phyloP scores from a whole-genome alignment of 2,797 vertebrate genomes.

The Buceros bicornis region DNA sequence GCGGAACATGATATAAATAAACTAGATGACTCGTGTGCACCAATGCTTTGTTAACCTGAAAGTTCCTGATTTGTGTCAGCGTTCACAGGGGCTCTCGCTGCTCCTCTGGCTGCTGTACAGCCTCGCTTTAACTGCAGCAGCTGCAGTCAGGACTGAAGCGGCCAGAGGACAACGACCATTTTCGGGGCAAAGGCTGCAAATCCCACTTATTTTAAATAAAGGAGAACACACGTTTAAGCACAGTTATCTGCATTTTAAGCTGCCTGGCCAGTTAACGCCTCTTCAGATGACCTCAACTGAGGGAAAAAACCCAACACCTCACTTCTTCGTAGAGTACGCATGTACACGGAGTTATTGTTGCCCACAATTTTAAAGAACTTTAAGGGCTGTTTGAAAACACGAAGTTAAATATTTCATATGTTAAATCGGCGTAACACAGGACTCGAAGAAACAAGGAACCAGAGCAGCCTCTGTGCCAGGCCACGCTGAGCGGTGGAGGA shows the following conservation, averaged over 20 bases:
- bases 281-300: background rate
- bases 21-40: background rate
- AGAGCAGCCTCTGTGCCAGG: accelerated
- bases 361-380: background rate
- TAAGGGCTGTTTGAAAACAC: background rate
- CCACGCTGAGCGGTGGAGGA: too few species aligned
- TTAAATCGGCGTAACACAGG: background rate
- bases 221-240: background rate
- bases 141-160: accelerated
- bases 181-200: background rate
- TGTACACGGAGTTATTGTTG: accelerated
- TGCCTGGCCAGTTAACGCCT: background rate
- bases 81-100: background rate
- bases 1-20: constrained; percentile 58
- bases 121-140: background rate
- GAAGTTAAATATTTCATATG: background rate
- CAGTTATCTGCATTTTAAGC: background rate
- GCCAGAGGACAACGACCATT: accelerated
- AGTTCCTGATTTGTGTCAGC: background rate
- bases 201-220: background rate
- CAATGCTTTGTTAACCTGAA: background rate
- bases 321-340: accelerated
- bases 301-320: background rate
- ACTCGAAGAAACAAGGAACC: background rate
- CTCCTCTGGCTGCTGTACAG: background rate